Evolutionary conservation across 2,888 invertebrate genomes (phyloP), one percentile per base, ranked within the genome.

Genomic region (Alviniconcha strummeri): DNA sequence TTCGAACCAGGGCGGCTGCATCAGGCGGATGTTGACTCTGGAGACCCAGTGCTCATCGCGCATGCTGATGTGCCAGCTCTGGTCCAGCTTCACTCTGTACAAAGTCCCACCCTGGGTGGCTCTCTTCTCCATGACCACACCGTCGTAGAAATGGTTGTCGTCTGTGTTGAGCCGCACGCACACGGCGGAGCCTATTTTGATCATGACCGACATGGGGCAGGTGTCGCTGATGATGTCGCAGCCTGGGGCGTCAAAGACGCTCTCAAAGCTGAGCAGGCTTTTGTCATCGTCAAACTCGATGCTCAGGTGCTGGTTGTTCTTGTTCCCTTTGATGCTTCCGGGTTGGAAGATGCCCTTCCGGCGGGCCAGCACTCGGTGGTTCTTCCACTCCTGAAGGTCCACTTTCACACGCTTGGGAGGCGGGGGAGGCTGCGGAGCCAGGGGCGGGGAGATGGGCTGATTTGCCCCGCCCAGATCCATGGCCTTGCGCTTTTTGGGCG

Each of bases 1-100:
- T 91, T 99, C 99, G 94, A 97, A 97, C 99, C 99, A 99, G 0
- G 99, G 99, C 19, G 98, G 98, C 92, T 97, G 96, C 88, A 98
- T 95, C 56, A 99, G 95, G 55, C 99, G 95, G 85, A 99, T 95
- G 93, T 98, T 98, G 6, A 98, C 97, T 69, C 99, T 95, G 92
- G 97, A 96, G 86, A 98, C 97, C 90, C 96, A 96, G n/a, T 91
- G 88, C 52, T 89, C 89, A 56, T 89, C 88, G 77, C 64, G 52
- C 60, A 71, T 17, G 5, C 77, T 17, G 9, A n/a, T n/a, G 15
- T 78, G 67, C 77, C 74, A 75, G 36, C 19, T 71, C 6, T 64
- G 54, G 36, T 82, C 76, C 67, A 82, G 77, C 7, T 54, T 55
- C 5, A 82, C 71, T 56, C 82, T 67, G 77, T 82, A 82, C 69